Conservation (phyloP, 2,113 vertebrate species). For the Egretta garzetta region DNA sequence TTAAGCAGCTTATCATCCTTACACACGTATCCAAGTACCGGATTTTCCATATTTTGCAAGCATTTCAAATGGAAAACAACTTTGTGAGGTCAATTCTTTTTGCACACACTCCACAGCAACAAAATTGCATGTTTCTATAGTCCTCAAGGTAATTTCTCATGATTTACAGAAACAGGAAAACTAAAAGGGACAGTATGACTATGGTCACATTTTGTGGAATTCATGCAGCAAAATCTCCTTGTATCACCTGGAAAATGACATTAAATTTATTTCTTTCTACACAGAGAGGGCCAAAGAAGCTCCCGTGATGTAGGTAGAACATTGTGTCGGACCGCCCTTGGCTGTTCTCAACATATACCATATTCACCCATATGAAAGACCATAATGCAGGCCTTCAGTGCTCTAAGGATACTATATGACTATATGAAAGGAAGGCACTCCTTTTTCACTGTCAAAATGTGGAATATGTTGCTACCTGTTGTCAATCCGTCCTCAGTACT, state of each 20-base stretch:
- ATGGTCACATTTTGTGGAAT: background rate
- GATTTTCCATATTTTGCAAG: background rate
- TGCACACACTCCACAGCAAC: background rate
- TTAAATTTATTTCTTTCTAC: background rate
- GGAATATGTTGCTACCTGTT: background rate
- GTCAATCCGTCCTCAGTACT: background rate
- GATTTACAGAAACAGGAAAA: background rate
- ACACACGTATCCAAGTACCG: background rate
- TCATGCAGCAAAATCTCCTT: background rate
- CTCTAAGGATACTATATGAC: background rate
- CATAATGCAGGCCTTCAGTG: background rate
- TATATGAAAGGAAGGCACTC: background rate
- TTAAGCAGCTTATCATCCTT: conserved; percentile 25
- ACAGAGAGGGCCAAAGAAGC: background rate
- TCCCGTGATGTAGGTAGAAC: background rate
- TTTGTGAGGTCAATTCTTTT: background rate
- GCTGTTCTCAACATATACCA: background rate
- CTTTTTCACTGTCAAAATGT: background rate
- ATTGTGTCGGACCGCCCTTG: background rate
- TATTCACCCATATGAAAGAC: background rate
- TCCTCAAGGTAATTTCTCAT: background rate
- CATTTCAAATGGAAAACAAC: conserved; percentile 21
- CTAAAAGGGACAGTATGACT: background rate
- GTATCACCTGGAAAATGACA: background rate
- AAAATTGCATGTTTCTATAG: background rate